A percentile compares a stretch with the other conserved stretches of the same genome.
These are phyloP conservation scores for Phalanger gymnotis DNA, from an alignment of 2,797 vertebrate species.

Conservation along the genomic window DNA sequence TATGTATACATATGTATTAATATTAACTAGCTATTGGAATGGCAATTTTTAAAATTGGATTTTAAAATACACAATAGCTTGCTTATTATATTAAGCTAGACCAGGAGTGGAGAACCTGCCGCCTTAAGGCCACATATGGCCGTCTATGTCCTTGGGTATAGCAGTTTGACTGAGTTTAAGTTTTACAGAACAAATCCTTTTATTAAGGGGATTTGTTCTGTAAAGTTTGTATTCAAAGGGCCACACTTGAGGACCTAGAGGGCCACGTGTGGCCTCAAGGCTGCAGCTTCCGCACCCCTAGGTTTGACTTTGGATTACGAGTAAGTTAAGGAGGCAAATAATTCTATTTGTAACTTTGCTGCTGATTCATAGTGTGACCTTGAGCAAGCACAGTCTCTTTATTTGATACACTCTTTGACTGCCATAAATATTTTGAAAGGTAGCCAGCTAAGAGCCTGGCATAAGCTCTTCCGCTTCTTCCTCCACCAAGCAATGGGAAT, in stretches of 20 bases:
- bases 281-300: too few species aligned
- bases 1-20: not conserved
- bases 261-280: too few species aligned
- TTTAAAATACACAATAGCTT: not conserved
- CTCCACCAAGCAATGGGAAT: slow-evolving; percentile 41
- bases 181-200: too few species aligned
- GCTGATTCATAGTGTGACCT: slow-evolving; percentile 71
- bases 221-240: too few species aligned
- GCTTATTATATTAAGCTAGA: not conserved
- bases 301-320: not conserved
- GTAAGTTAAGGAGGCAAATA: slow-evolving; percentile 11
- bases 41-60: not conserved
- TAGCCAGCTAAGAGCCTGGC: slow-evolving; percentile 63
- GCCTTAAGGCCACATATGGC: too few species aligned
- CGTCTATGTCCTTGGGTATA: too few species aligned
- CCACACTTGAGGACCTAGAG: too few species aligned
- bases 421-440: slow-evolving; percentile 40
- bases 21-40: not conserved
- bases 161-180: too few species aligned
- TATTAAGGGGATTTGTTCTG: too few species aligned
- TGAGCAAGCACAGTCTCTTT: slow-evolving; percentile 39
- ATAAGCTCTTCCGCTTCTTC: slow-evolving; percentile 62
- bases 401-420: slow-evolving; percentile 52
- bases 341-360: slow-evolving; percentile 59
- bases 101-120: too few species aligned